These are phyloP conservation scores for Caenorhabditis angaria DNA, from an alignment of 2,888 invertebrate species.

Conservation along the genomic window DNA sequence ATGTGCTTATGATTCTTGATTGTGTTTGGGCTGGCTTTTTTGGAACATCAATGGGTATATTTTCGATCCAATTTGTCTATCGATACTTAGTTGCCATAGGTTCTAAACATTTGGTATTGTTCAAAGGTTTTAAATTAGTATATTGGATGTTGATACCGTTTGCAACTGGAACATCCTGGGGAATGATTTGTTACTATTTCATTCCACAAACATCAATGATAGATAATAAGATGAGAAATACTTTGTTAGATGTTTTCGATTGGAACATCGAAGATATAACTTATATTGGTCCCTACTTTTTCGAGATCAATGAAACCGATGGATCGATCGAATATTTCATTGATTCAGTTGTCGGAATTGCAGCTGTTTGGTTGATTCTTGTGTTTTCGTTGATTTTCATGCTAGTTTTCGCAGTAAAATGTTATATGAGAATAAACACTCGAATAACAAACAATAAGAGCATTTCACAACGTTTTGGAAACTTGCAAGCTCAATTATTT, in stretches of 20 bases:
- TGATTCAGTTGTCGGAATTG: not conserved
- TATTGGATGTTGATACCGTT: not conserved
- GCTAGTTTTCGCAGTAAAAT: not conserved
- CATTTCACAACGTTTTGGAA: not conserved
- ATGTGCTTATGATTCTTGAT: not conserved
- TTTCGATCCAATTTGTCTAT: not conserved
- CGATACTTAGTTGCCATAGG: not conserved
- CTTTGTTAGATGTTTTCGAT: not conserved
- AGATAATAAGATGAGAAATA: too few species aligned
- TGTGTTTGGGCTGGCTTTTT: not conserved
- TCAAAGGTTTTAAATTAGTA: not conserved
- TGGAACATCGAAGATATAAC: not conserved
- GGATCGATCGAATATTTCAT: not conserved
- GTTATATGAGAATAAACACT: not conserved
- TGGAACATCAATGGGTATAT: not conserved
- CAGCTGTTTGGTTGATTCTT: not conserved
- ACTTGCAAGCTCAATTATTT: not conserved
- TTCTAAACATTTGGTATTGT: not conserved
- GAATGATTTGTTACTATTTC: too few species aligned
- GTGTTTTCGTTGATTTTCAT: not conserved
- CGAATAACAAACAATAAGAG: not conserved
- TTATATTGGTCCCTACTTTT: not conserved
- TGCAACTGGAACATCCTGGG: not conserved
- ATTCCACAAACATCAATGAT: too few species aligned
- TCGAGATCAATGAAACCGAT: not conserved